phyloP scores from a whole-genome alignment of 1,140 invertebrate genomes.

The Leptopilina boulardi region DNA sequence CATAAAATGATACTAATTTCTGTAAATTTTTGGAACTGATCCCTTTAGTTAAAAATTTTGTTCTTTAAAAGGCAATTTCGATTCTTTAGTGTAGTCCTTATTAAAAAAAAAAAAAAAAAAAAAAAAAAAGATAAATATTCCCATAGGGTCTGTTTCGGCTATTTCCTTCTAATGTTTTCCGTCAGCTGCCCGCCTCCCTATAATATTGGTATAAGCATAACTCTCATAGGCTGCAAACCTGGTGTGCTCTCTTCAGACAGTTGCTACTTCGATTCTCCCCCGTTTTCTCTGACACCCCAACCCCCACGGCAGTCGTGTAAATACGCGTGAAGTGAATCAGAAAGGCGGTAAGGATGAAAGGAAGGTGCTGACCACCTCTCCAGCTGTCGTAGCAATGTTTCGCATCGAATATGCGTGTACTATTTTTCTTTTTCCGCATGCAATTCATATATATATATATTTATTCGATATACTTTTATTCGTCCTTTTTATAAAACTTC shows the following conservation, averaged over 20 bases:
- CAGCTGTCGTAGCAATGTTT: conserved; percentile 47
- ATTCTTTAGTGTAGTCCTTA: background rate
- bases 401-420: conserved; percentile 23
- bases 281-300: conserved; percentile 17
- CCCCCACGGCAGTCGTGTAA: conserved; percentile 44
- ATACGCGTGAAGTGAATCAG: conserved; percentile 57
- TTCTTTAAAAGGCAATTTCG: background rate
- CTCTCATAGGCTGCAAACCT: background rate
- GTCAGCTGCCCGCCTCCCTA: background rate
- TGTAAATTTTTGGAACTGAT: background rate
- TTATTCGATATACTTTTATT: background rate
- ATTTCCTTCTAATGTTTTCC: conserved; percentile 12
- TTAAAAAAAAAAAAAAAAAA: background rate
- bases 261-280: background rate
- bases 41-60: background rate
- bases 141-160: background rate
- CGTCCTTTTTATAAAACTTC: background rate
- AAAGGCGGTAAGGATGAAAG: conserved; percentile 57
- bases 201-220: background rate
- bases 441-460: conserved; percentile 19
- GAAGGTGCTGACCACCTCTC: conserved; percentile 43
- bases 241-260: background rate
- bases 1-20: background rate
- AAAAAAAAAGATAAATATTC: background rate
- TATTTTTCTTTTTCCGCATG: conserved; percentile 40